phyloP scores from a whole-genome alignment of 53 echinoderm and acorn worm genomes.

The Actinopyga echinites region DNA sequence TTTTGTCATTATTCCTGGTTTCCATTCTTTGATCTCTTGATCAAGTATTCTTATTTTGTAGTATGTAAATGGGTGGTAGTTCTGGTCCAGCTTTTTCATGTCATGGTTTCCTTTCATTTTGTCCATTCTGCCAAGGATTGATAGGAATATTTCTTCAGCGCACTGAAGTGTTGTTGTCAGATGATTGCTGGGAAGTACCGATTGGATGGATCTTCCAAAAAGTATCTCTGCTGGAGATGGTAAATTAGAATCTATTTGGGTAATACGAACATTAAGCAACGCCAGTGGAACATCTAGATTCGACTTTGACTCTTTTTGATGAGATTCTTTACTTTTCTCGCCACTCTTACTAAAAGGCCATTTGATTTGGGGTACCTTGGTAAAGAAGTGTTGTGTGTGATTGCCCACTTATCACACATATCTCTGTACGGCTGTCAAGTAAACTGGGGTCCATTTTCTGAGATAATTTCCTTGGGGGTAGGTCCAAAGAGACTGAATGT shows the following conservation, averaged over 20 bases:
- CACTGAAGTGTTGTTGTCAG: background rate
- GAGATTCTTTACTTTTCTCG: constrained; percentile 52
- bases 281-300: constrained; percentile 42
- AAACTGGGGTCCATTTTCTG: constrained; percentile 64
- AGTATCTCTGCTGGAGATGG: constrained; percentile 76
- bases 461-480: constrained; percentile 56
- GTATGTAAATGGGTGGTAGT: constrained; percentile 4
- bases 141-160: background rate
- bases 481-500: constrained; percentile 48
- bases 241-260: constrained; percentile 57
- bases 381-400: constrained; percentile 60
- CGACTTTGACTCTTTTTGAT: constrained; percentile 58
- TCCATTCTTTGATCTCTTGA: background rate
- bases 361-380: constrained; percentile 65
- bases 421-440: constrained; percentile 44
- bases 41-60: constrained; percentile 7
- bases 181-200: constrained; percentile 58
- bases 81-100: background rate
- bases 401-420: constrained; percentile 56
- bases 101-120: constrained; percentile 59
- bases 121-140: background rate
- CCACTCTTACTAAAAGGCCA: constrained; percentile 64
- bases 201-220: constrained; percentile 56
- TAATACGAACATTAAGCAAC: constrained; percentile 42
- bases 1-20: background rate